phyloP scores from a whole-genome alignment of 2,888 invertebrate species.

The Sinelater perroti region DNA sequence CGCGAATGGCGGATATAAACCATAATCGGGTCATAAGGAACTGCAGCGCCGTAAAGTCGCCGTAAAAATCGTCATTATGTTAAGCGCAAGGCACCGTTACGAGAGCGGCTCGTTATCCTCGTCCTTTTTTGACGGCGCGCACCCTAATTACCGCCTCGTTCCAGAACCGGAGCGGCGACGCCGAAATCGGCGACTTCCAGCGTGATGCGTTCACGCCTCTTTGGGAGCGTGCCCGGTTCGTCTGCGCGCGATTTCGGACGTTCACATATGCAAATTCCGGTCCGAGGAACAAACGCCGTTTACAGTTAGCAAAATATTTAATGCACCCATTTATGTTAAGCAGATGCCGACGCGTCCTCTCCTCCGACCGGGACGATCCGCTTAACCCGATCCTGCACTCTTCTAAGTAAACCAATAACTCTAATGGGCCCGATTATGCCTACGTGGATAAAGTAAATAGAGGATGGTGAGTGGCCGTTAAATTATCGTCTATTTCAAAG shows the following conservation, averaged over 20 bases:
- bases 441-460: too few relatives aligned
- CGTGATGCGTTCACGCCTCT: constrained; percentile 18
- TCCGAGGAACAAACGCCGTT: constrained; percentile 14
- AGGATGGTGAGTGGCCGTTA: too few relatives aligned
- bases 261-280: constrained; percentile 26
- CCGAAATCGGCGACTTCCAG: constrained; percentile 17
- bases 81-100: constrained; percentile 23
- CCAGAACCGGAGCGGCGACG: constrained; percentile 8
- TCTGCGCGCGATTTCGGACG: constrained; percentile 22
- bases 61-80: constrained; percentile 22
- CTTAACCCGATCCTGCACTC: background rate
- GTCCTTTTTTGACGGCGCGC: constrained; percentile 4
- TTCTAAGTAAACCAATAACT: constrained; percentile 10
- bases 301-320: constrained; percentile 26
- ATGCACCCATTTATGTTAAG: constrained; percentile 19
- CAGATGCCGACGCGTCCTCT: constrained; percentile 14
- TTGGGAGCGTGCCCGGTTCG: constrained; percentile 7
- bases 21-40: constrained; percentile 24
- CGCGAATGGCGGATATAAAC: constrained; percentile 16
- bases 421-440: background rate
- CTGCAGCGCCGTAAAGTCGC: constrained; percentile 14
- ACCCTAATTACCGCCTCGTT: constrained; percentile 14
- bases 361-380: background rate
- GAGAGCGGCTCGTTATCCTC: constrained; percentile 8
- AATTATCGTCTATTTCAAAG: too few relatives aligned